Base-by-base conservation (phyloP, 2,888 invertebrate species). In the Ophion ellenae region DNA sequence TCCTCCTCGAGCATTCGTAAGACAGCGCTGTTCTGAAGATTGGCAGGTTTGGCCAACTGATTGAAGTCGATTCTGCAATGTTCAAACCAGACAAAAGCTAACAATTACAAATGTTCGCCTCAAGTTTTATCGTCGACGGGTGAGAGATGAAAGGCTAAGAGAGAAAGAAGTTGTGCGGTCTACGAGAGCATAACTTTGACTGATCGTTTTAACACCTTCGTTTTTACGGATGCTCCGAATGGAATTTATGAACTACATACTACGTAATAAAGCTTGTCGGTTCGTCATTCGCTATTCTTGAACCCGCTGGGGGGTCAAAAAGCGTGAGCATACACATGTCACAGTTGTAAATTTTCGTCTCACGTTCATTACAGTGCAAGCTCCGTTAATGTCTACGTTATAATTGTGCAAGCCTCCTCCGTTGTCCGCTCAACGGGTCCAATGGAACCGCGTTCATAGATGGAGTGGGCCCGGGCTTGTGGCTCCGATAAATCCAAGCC, bases 1-100 rank as follows among this genome's bases (percentile, higher is more conserved):
- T 98, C 97, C 93, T 98, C 98, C 93, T 97, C 97, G 85, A 98
- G 95, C 96, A 98, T 97, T 88, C 97, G 96, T 90, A 98, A 95
- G 80, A 98, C 98, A 71, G 97, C 97, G 73, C 98, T 98, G 94
- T 97, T 97, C 92, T 97, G 97, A 91, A 98, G 95, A 94, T 98
- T 97, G 74, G 96, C 95, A 84, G 97, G 97, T 93, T 97, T 97
- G 88, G 96, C 95, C 89, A 96, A 95, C 88, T 97, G 96, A 93
- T 96, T 96, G 94, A 97, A 97, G 94, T 97, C 97, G 94, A 97
- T 97, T 94, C 97, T 98, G 95, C 17, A 75, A 85, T 45, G 28
- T 63, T 70, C 20, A 10, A 73, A n/a, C 36, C 73, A 74, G 71
- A 64, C 61, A 28, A 67, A 66, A 81, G 53, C 47, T 69, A 24